These are phyloP conservation scores for Varroa destructor DNA, from an alignment of 1,140 invertebrate species.

Conservation along the genomic window DNA sequence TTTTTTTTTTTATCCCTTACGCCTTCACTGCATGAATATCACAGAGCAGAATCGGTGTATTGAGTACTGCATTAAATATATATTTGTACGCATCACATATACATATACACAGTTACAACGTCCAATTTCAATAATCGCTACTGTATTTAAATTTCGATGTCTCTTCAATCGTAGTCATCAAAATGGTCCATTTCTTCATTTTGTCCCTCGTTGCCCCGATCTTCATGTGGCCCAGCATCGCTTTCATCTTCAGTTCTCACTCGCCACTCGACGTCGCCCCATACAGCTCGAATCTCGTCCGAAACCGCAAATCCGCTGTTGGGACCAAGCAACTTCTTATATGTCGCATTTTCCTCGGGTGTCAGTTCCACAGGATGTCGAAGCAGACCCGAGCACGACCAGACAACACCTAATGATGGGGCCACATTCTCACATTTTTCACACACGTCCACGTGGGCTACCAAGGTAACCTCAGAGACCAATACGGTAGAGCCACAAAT, in stretches of 20 bases:
- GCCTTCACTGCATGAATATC: too few species aligned
- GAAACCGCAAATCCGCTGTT: background rate
- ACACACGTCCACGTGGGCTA: too few species aligned
- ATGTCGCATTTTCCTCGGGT: background rate
- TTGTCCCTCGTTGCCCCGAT: background rate
- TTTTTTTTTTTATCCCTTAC: too few species aligned
- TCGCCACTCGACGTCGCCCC: conserved; percentile 14
- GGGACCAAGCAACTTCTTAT: background rate
- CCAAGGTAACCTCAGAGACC: too few species aligned
- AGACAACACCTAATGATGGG: too few species aligned
- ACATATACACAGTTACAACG: too few species aligned
- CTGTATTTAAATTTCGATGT: background rate
- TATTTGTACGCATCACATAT: too few species aligned
- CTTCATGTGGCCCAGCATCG: background rate
- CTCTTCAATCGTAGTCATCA: conserved; percentile 7
- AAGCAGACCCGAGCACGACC: background rate
- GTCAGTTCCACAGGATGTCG: background rate
- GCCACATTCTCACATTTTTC: too few species aligned
- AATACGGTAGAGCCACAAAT: too few species aligned
- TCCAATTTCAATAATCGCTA: background rate
- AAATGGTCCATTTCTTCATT: background rate
- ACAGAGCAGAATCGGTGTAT: too few species aligned
- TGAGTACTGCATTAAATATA: too few species aligned
- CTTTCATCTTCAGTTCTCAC: background rate
- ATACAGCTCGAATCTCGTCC: background rate